These are phyloP conservation scores for Salmo trutta DNA, from an alignment of 2,797 vertebrate species.

Conservation along the genomic window DNA sequence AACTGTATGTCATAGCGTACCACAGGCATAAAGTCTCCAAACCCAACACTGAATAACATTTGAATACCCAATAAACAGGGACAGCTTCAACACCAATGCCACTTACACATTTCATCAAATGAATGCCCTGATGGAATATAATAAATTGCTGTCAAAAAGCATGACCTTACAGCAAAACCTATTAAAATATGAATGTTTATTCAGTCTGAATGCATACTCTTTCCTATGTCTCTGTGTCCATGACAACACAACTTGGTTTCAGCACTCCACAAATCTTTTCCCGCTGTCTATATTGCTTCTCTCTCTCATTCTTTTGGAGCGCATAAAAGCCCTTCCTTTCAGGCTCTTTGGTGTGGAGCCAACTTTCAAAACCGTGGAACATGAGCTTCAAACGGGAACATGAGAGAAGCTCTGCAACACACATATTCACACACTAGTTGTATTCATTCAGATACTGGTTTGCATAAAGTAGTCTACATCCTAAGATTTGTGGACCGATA, in stretches of 20 bases:
- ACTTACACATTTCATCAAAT: neutral
- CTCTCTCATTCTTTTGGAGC: neutral
- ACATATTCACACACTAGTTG: neutral
- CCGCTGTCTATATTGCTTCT: neutral
- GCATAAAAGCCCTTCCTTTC: neutral
- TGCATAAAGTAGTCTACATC: neutral
- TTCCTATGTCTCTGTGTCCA: neutral
- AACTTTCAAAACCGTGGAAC: neutral
- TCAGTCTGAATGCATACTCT: neutral
- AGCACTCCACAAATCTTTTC: neutral
- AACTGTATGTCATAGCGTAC: neutral
- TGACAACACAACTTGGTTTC: neutral
- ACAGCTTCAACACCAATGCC: neutral
- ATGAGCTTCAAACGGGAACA: neutral
- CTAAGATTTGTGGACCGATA: neutral
- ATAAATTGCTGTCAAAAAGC: neutral
- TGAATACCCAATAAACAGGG: neutral
- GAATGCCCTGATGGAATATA: neutral
- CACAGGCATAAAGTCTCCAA: neutral
- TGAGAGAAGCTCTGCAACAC: neutral
- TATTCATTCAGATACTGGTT: neutral
- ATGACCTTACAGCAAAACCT: neutral
- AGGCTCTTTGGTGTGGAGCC: neutral
- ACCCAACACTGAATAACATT: neutral
- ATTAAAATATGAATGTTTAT: neutral